Base-by-base conservation (phyloP, 2,113 vertebrate species). In the Seriola aureovittata region DNA sequence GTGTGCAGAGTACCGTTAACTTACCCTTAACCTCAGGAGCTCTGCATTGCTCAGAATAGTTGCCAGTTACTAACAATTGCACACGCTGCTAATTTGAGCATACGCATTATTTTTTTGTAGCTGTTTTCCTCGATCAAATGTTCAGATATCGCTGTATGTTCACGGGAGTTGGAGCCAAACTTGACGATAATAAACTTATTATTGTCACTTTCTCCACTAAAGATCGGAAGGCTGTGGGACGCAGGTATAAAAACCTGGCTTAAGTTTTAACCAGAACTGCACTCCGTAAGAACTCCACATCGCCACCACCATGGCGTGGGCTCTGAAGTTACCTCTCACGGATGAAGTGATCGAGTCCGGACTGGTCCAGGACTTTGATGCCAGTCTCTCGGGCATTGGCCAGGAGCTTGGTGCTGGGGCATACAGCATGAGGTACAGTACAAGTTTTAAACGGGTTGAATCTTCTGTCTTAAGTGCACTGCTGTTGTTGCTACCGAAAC, bases 321-420 rank as follows among this genome's bases (percentile, higher is more conserved):
- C 98, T 70, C 93, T 99, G 88, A 99, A 99, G 94, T 88, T 99
- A 90, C 98, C 98, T 3, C 96, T 99, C 84, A 96, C 98, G 0
- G 98, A 99, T 34, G 98, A 99, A 88, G 98, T 98, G 94, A 99
- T 99, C 36, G 98, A 99, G 93, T 99, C 97, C 0, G 98, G 97
- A 82, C 95, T 99, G 94, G 98, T 96, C 85, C 98, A 99, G 94
- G 98, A 99, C 92, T 99, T 99, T 19, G 98, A 98, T 92, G 97
- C 98, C 87, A 99, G 98, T 89, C 96, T 99, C 5, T 99, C 98
- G 3, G 98, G 98, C 32, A 99, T 99, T 70, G 98, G 98, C 13
- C 98, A 99, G 91, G 98, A 99, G 87, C 95, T 99, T 38, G 98
- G 98, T 21, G 98, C 98, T 0, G 98, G 98, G 63, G 98, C 98